These are phyloP conservation scores for Euborellia annulipes DNA, from an alignment of 1,140 invertebrate genomes.

Conservation along the genomic window DNA sequence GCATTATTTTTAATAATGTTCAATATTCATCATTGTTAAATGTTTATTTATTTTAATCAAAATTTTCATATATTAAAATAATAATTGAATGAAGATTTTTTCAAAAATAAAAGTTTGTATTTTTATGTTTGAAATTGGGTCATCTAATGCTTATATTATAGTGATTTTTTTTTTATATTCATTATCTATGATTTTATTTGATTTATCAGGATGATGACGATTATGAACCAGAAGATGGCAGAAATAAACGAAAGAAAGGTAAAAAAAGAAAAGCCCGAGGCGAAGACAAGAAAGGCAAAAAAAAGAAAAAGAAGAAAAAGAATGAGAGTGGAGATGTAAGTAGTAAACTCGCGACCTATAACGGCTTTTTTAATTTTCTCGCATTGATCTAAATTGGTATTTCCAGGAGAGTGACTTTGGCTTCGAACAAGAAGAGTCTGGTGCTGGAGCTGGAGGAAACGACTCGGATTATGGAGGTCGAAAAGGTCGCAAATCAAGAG, in stretches of 20 bases:
- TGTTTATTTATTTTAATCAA: too few species aligned
- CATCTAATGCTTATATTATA: background rate
- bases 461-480: slow-evolving; percentile 36
- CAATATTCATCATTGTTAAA: too few species aligned
- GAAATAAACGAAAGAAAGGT: slow-evolving; percentile 70
- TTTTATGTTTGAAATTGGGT: too few species aligned
- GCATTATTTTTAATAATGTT: too few species aligned
- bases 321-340: slow-evolving; percentile 74
- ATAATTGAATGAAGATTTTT: too few species aligned
- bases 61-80: too few species aligned
- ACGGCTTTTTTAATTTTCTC: background rate
- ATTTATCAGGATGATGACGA: slow-evolving; percentile 69
- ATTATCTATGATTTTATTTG: slow-evolving; percentile 13
- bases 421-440: slow-evolving; percentile 42
- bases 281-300: slow-evolving; percentile 78
- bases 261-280: slow-evolving; percentile 78
- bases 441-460: slow-evolving; percentile 29
- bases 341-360: slow-evolving; percentile 9
- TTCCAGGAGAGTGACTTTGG: slow-evolving; percentile 64
- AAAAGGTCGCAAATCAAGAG: slow-evolving; percentile 12
- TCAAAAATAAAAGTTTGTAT: background rate
- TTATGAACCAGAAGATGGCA: slow-evolving; percentile 64
- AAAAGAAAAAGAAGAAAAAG: slow-evolving; percentile 85
- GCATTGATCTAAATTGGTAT: slow-evolving; percentile 7
- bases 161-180: background rate